A percentile compares a stretch with the other conserved stretches of the same genome.
These are phyloP conservation scores for Antennarius striatus DNA, from an alignment of 2,113 vertebrate species.

Conservation along the genomic window DNA sequence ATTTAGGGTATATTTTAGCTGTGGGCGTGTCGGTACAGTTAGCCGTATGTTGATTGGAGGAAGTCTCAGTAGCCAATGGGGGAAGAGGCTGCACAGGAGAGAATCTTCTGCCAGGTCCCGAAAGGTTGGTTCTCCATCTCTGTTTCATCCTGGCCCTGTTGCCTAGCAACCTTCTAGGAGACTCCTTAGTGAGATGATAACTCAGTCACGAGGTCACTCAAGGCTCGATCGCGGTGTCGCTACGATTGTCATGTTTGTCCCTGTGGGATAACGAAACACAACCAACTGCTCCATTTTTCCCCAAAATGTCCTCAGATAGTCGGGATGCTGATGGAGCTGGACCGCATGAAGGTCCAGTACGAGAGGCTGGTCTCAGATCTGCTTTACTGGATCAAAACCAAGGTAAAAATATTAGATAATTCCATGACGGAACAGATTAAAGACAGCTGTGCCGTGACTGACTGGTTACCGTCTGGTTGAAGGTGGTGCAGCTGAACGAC, in stretches of 20 bases:
- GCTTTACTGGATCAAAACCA: constrained; percentile 85
- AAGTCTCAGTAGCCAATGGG: constrained; percentile 27
- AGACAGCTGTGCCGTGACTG: background rate
- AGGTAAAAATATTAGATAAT: constrained; percentile 43
- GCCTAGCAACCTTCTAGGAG: background rate
- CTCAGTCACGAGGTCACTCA: no score
- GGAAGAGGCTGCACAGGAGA: constrained; percentile 32
- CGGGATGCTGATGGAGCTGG: constrained; percentile 83
- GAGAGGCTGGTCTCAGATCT: constrained; percentile 84
- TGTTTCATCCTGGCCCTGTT: no score
- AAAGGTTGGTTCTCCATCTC: constrained; percentile 8
- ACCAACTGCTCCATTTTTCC: background rate
- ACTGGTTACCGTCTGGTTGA: background rate
- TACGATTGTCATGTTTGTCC: no score
- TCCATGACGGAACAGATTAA: no score
- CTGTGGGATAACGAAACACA: no score
- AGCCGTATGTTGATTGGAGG: constrained; percentile 32
- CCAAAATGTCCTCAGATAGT: constrained; percentile 75
- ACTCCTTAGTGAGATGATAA: no score
- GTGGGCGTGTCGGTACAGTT: background rate
- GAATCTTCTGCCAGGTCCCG: background rate
- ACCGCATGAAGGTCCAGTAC: constrained; percentile 81
- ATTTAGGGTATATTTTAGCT: background rate
- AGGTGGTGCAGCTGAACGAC: constrained; percentile 81
- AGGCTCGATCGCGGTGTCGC: no score